phyloP scores from a whole-genome alignment of 35 echinoderm and acorn worm genomes.

The Ophiothrix spiculata region DNA sequence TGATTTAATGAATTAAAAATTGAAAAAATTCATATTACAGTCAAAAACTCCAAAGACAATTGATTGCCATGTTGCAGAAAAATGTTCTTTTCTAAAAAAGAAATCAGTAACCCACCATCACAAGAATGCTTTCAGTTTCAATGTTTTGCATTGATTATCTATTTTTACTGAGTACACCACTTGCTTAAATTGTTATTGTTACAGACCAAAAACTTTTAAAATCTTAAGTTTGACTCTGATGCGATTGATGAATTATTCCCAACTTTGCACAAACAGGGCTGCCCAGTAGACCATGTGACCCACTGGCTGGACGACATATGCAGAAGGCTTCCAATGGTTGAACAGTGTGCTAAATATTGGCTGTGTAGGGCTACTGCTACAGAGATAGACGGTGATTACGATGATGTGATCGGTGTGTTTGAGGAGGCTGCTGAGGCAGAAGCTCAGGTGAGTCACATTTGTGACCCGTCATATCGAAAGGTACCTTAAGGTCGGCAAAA shows the following conservation, averaged over 20 bases:
- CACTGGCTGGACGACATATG: constrained; percentile 42
- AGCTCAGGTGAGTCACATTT: constrained; percentile 18
- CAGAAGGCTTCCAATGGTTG: constrained; percentile 30
- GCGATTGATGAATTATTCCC: background rate
- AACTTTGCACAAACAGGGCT: constrained; percentile 32
- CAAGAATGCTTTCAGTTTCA: background rate
- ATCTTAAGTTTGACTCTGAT: too few relatives aligned
- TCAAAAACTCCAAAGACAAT: too few relatives aligned
- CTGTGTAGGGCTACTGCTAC: constrained; percentile 37
- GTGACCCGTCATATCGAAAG: too few relatives aligned
- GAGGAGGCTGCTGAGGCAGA: constrained; percentile 23
- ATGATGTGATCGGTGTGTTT: constrained; percentile 36
- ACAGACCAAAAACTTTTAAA: background rate
- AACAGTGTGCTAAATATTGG: constrained; percentile 46
- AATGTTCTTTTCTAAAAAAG: too few relatives aligned
- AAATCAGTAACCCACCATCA: too few relatives aligned
- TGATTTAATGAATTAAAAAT: too few relatives aligned
- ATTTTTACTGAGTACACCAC: background rate
- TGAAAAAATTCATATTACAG: too few relatives aligned
- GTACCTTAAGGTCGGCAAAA: too few relatives aligned
- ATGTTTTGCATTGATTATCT: background rate
- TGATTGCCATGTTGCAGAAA: too few relatives aligned
- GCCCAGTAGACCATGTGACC: constrained; percentile 30
- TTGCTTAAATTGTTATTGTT: background rate
- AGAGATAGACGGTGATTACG: constrained; percentile 12